Base-by-base conservation (phyloP, 2,797 vertebrate genomes). In the Coccyzus lansbergi region DNA sequence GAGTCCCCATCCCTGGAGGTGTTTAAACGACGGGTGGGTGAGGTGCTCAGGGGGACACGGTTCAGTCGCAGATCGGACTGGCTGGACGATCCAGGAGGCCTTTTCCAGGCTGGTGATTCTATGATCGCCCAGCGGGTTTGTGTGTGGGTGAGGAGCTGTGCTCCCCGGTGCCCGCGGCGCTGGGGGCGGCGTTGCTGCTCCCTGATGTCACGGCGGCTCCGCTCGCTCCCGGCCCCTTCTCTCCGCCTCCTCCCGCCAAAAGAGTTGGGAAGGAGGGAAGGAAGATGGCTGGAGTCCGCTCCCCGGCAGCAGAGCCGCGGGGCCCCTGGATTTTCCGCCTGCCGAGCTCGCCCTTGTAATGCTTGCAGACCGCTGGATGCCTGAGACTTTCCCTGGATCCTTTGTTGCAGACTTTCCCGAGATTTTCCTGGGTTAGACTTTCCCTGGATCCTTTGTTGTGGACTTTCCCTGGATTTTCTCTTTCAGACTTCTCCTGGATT, bases 261-360 rank as follows among this genome's bases (percentile, higher is more conserved):
- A 88, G 85, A 93, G 86, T 89, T 94, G 85, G 87, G 68, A 71
- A 92, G 90, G 85, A 88, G 86, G 79, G 91, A 94, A 86, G 60
- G 91, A 94, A 86, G 60, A 94, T 95, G 88, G 88, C 90, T 85
- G 81, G 88, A 94, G 88, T 67, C 5, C 69, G 72, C 64, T 92
- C 74, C 62, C 62, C 38, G 79, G 51, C 78, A 88, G 88, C 86
- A 87, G 82, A 71, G 87, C 60, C 65, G 93, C 51, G 88, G 95
- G 86, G 90, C 92, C 86, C 60, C 79, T 75, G 96, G 81, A 93
- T 93, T 94, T 93, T 79, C 86, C 21, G 56, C 83, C 78, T 80
- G 80, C 67, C 26, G 5, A 84, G 90, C 91, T 95, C 31, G 16
- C 67, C 72, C 83, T 83, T 89, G 46, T 96, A 88, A 84, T 84